Evolutionary conservation across 1,140 invertebrate genomes (phyloP).

Genomic region (Radopholus similis): DNA sequence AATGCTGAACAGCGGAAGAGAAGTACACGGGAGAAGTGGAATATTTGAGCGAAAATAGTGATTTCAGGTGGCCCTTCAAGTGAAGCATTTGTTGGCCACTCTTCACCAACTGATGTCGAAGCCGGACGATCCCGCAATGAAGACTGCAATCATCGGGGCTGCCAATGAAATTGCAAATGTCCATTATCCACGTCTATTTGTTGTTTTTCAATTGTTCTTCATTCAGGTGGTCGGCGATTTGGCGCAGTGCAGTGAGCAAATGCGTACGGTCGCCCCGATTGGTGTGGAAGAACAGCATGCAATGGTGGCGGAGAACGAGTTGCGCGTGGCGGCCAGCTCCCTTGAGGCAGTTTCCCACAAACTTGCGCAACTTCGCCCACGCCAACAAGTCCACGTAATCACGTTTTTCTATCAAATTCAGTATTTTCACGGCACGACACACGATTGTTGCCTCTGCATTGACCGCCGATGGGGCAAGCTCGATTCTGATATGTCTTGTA

Average conservation of each 20-base stretch:
- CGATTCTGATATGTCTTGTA: constrained; percentile 60
- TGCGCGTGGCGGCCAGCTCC: constrained; percentile 90
- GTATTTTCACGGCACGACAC: constrained; percentile 10
- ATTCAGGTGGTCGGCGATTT: constrained; percentile 32
- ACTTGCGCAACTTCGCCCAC: constrained; percentile 80
- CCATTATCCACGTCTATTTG: too few relatives aligned
- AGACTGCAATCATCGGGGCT: constrained; percentile 35
- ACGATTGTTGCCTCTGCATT: constrained; percentile 2
- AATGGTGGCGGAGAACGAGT: constrained; percentile 87
- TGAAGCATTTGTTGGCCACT: constrained; percentile 74
- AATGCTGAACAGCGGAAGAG: constrained; percentile 75
- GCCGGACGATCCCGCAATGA: constrained; percentile 35
- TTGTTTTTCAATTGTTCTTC: constrained; percentile 26
- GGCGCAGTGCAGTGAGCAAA: constrained; percentile 38
- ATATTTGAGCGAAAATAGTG: too few relatives aligned
- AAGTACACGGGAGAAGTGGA: too few relatives aligned
- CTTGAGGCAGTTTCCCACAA: constrained; percentile 97
- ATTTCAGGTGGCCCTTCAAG: constrained; percentile 76
- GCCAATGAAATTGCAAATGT: constrained; percentile 44
- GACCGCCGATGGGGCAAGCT: background rate
- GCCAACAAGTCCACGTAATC: constrained; percentile 63
- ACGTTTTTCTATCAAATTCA: constrained; percentile 9
- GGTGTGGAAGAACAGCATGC: constrained; percentile 21
- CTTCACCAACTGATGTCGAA: constrained; percentile 71
- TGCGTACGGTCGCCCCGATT: constrained; percentile 24